Conservation (phyloP, 2,113 vertebrate species). For the Choloepus hoffmanni region DNA sequence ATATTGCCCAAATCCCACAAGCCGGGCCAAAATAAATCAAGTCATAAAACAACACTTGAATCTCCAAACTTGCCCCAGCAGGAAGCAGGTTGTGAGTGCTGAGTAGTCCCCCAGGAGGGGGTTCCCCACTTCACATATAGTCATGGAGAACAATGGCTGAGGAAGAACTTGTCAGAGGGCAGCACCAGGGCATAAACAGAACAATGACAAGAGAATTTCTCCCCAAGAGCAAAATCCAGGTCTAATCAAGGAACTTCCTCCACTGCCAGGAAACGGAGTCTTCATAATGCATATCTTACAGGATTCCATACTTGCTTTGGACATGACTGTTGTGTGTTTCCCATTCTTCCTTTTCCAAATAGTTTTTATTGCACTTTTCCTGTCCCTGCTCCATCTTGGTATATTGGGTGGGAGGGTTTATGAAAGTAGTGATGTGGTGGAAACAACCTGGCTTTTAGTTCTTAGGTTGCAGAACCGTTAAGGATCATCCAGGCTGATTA, state of each 20-base stretch:
- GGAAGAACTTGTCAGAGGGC: background rate
- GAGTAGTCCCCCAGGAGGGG: background rate
- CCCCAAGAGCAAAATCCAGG: background rate
- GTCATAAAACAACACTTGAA: background rate
- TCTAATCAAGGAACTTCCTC: background rate
- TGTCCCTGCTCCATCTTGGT: background rate
- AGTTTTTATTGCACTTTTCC: background rate
- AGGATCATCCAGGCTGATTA: background rate
- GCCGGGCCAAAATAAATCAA: background rate
- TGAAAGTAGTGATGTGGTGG: background rate
- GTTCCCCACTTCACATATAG: background rate
- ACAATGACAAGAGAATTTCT: background rate
- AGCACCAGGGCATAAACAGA: background rate
- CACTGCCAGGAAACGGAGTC: background rate
- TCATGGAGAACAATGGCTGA: background rate
- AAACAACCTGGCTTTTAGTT: slow-evolving; percentile 8
- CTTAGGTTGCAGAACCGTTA: background rate
- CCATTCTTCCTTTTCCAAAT: background rate
- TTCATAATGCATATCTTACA: background rate
- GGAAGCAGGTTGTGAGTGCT: background rate
- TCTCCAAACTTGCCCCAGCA: background rate
- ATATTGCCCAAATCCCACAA: background rate
- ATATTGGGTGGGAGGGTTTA: background rate
- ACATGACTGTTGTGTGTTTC: background rate
- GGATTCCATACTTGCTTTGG: background rate